These are phyloP conservation scores for Charanyca ferruginea DNA, from an alignment of 2,888 invertebrate species.

Conservation along the genomic window DNA sequence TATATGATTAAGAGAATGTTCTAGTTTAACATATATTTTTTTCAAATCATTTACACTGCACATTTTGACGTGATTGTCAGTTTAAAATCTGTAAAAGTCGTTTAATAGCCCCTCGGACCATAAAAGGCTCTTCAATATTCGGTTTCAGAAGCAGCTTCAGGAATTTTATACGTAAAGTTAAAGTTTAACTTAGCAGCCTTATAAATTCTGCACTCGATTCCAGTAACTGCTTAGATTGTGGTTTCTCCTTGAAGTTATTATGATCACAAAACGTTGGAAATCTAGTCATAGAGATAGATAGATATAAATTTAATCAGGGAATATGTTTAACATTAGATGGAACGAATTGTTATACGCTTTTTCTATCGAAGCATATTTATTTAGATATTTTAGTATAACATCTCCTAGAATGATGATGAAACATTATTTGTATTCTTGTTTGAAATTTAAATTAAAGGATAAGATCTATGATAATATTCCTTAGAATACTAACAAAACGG, in stretches of 20 bases:
- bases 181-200: slow-evolving; percentile 28
- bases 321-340: background rate
- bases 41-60: no score
- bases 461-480: slow-evolving; percentile 5
- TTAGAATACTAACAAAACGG: background rate
- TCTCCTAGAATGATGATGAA: background rate
- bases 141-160: slow-evolving; percentile 12
- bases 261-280: slow-evolving; percentile 10
- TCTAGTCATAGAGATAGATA: background rate
- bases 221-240: slow-evolving; percentile 24
- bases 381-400: background rate
- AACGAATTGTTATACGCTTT: no score
- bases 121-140: background rate
- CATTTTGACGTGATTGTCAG: no score
- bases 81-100: background rate
- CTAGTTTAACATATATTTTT: no score
- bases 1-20: no score
- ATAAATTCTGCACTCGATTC: slow-evolving; percentile 44
- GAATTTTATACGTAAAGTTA: slow-evolving; percentile 17
- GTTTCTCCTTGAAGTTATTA: slow-evolving; percentile 32
- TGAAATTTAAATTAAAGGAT: background rate
- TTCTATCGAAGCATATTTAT: background rate
- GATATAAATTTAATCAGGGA: no score
- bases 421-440: background rate
- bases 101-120: background rate